Conservation (phyloP, 1,140 invertebrate genomes). For the Trichoplusia ni region DNA sequence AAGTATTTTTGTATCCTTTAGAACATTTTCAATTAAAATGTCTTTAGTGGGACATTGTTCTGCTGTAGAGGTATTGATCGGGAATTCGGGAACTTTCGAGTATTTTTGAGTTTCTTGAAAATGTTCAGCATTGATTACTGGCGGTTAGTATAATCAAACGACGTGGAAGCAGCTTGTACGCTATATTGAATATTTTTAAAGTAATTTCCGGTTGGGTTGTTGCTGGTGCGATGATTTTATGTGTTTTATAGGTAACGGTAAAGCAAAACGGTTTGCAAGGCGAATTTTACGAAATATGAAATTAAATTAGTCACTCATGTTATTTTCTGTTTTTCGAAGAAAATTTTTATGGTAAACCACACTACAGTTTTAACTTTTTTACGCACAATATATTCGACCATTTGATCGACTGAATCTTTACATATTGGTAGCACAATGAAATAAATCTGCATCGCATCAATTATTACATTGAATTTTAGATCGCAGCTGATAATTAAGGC, state of each 20-base stretch:
- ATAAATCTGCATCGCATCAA: conserved; percentile 51
- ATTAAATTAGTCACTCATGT: too few relatives aligned
- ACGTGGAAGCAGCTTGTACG: not conserved
- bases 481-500: conserved; percentile 36
- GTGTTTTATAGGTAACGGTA: not conserved
- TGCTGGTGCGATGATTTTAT: not conserved
- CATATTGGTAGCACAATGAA: conserved; percentile 39
- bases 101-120: not conserved
- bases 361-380: too few relatives aligned
- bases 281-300: too few relatives aligned
- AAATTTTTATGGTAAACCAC: too few relatives aligned
- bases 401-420: too few relatives aligned
- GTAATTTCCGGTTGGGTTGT: not conserved
- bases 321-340: too few relatives aligned
- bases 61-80: not conserved
- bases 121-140: not conserved
- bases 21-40: conserved; percentile 6
- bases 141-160: not conserved
- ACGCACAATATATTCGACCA: too few relatives aligned
- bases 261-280: not conserved
- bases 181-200: conserved; percentile 21
- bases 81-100: too few relatives aligned
- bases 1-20: conserved; percentile 1
- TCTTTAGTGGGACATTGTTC: not conserved
- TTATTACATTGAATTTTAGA: conserved; percentile 42